phyloP scores from a whole-genome alignment of 2,888 invertebrate species.

The Brachyptera putata region DNA sequence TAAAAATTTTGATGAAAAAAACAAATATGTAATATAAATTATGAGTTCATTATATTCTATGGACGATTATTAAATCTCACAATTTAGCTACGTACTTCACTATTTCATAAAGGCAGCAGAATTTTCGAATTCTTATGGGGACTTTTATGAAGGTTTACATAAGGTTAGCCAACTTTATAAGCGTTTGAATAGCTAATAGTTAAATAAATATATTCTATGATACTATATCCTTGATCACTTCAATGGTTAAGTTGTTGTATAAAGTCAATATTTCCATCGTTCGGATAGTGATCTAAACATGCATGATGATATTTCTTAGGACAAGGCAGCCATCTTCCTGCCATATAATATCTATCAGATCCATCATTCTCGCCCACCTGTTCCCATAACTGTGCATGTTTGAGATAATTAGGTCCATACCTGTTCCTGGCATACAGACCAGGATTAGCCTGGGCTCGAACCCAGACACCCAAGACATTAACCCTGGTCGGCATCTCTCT shows the following conservation, averaged over 20 bases:
- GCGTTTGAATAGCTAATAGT: too few relatives aligned
- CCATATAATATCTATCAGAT: constrained; percentile 36
- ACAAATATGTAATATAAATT: too few relatives aligned
- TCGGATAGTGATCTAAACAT: constrained; percentile 39
- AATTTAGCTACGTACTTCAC: too few relatives aligned
- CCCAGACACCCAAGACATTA: constrained; percentile 38
- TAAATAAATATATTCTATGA: too few relatives aligned
- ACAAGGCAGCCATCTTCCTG: constrained; percentile 37
- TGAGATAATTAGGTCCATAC: constrained; percentile 39
- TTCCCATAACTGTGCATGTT: constrained; percentile 40
- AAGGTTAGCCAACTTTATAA: too few relatives aligned
- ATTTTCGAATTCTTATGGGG: too few relatives aligned
- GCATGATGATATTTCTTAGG: constrained; percentile 36
- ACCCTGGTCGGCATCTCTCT: constrained; percentile 36
- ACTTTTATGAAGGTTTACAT: too few relatives aligned
- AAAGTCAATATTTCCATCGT: constrained; percentile 40
- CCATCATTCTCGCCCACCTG: constrained; percentile 33
- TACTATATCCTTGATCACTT: neutral
- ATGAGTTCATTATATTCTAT: too few relatives aligned
- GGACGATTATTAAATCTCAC: too few relatives aligned
- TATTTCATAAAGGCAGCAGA: too few relatives aligned
- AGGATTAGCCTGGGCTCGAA: constrained; percentile 39
- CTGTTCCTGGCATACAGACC: constrained; percentile 39
- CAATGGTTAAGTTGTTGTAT: constrained; percentile 22
- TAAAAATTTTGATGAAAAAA: too few relatives aligned